A percentile compares a stretch with the other conserved stretches of the same genome.
These are phyloP conservation scores for Zoanthus sociatus DNA, from an alignment of 92 coral and sea anemone genomes.

Conservation along the genomic window DNA sequence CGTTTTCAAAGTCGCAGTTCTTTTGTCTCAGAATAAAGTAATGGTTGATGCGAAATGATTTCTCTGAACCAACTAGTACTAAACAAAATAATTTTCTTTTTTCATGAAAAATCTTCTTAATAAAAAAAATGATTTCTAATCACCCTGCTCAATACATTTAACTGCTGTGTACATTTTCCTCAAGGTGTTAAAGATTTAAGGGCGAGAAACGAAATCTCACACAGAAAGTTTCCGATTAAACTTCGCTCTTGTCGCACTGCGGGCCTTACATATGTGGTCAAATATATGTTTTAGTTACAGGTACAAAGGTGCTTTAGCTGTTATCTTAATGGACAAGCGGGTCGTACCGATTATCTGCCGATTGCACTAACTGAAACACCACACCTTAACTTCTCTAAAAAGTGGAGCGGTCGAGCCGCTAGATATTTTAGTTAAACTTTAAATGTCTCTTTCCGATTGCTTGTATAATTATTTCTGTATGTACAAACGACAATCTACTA, in stretches of 20 bases:
- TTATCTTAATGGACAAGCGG: slow-evolving; percentile 18
- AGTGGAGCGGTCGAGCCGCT: too few relatives aligned
- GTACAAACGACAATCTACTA: too few relatives aligned
- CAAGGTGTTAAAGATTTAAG: not conserved
- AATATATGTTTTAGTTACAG: not conserved
- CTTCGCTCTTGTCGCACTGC: not conserved
- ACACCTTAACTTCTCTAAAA: too few relatives aligned
- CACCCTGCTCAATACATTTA: not conserved
- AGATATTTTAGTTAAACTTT: too few relatives aligned
- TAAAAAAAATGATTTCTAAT: not conserved
- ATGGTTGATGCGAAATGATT: too few relatives aligned
- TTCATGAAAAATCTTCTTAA: not conserved
- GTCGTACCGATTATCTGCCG: not conserved
- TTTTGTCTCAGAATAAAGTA: too few relatives aligned
- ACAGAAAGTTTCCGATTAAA: not conserved
- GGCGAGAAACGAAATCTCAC: not conserved
- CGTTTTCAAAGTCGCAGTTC: not conserved
- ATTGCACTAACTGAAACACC: not conserved
- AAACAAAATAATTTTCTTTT: too few relatives aligned
- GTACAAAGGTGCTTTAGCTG: not conserved
- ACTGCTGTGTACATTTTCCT: slow-evolving; percentile 26
- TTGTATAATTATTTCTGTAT: too few relatives aligned
- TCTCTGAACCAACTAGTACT: too few relatives aligned
- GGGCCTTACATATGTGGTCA: too few relatives aligned
- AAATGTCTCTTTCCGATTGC: too few relatives aligned